Base-by-base conservation (phyloP, 2,888 invertebrate genomes). In the Tridacna crocea region DNA sequence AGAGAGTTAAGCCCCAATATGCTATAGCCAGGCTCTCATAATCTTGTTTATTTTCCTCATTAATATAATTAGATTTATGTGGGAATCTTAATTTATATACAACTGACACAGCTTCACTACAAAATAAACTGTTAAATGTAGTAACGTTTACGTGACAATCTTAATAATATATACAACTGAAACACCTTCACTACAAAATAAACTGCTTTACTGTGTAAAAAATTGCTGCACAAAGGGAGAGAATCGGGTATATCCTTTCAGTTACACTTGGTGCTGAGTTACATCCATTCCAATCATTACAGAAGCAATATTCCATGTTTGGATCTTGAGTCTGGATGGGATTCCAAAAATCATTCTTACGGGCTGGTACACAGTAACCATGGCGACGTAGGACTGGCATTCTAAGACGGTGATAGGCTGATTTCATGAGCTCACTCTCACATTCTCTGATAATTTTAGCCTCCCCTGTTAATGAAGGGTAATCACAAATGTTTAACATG, bases 241-340 rank as follows among this genome's bases (percentile, higher is more conserved):
- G 22, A 58, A 83, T 72, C 73, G 86, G 82, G 26, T 82, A 46
- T 36, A 79, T 60, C 27, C 47, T 82, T 36, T 63, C 66, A 60
- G 61, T 72, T 0, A 86, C 10, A 47, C 63, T 73, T 8, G 79
- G 60, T 6, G 90, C 93, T 13, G 89, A 81, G 85, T 94, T 94
- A 84, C 94, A 94, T 19, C 94, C 94, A 77, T 94, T 93, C 90
- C 91, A 93, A 79, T 94, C 94, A 85, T 94, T 94, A 80, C 94
- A 94, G 89, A 94, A 94, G 79, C 94, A 94, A 88, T 94, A 94
- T 22, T 87, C 81, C 36, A 90, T 92, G 17, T 90, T 88, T 17
- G 84, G 76, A 79, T 94, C 91, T 8, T 84, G 88, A 0, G 87
- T 80, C 27, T 88, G 73, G 27, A 87, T 73, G 0, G 92, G 93